A percentile compares a stretch with the other conserved stretches of the same genome.
Conservation (phyloP, 2,113 vertebrate genomes). For the Menidia beryllina region DNA sequence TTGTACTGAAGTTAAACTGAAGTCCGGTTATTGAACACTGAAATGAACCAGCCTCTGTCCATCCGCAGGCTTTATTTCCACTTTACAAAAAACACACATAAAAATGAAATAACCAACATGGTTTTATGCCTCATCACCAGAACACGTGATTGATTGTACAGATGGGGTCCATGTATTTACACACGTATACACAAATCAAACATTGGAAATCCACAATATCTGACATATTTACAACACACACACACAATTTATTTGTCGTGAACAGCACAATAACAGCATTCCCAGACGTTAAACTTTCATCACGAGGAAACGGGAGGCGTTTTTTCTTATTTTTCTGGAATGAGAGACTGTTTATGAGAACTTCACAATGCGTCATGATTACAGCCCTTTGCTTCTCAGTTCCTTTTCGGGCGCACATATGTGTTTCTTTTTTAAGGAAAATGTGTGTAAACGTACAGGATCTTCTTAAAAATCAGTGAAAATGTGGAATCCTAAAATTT, state of each 20-base stretch:
- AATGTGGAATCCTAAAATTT: constrained; percentile 59
- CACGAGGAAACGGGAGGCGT: constrained; percentile 44
- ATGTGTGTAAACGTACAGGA: constrained; percentile 62
- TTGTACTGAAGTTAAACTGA: constrained; percentile 2
- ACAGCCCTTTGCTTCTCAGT: constrained; percentile 38
- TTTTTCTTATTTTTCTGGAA: constrained; percentile 30
- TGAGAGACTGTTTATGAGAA: constrained; percentile 10
- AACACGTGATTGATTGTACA: constrained; percentile 62
- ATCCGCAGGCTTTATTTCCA: constrained; percentile 74
- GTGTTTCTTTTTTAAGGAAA: constrained; percentile 45
- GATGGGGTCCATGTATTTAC: constrained; percentile 63
- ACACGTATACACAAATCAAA: constrained; percentile 65
- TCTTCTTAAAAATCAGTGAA: constrained; percentile 56
- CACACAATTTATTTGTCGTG: constrained; percentile 55
- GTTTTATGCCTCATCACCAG: constrained; percentile 53
- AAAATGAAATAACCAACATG: constrained; percentile 73
- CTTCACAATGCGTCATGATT: constrained; percentile 6
- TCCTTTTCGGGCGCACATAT: neutral
- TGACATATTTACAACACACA: constrained; percentile 72
- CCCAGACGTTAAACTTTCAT: constrained; percentile 59
- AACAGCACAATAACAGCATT: constrained; percentile 73
- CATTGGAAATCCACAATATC: constrained; percentile 69
- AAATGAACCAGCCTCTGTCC: constrained; percentile 33
- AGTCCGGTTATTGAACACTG: too few relatives aligned
- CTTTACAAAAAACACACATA: constrained; percentile 76